Evolutionary conservation across 2,797 vertebrate species (phyloP).

Genomic region (Acipenser oxyrinchus): DNA sequence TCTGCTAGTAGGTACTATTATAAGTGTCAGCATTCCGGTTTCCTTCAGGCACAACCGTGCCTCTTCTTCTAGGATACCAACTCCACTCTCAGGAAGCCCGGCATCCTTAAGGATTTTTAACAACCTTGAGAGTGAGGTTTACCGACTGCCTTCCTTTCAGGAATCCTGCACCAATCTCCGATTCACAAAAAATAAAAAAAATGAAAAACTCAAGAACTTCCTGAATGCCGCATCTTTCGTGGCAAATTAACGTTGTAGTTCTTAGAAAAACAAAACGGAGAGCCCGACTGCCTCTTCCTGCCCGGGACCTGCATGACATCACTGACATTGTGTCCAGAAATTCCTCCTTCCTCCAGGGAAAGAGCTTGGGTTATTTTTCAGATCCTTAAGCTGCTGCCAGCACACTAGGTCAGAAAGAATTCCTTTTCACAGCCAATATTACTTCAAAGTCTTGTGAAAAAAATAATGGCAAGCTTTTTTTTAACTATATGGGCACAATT

Average conservation of each 20-base stretch:
- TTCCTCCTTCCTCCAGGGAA: slow-evolving; percentile 25
- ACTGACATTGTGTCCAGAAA: slow-evolving; percentile 50
- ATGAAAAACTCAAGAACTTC: slow-evolving; percentile 8
- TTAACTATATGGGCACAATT: no score
- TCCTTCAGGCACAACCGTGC: no score
- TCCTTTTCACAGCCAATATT: no score
- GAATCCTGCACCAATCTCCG: slow-evolving; percentile 11
- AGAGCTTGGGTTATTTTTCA: slow-evolving; percentile 17
- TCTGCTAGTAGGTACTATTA: no score
- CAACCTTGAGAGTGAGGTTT: neutral
- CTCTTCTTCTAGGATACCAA: neutral
- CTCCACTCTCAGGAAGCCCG: neutral
- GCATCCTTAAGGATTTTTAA: neutral
- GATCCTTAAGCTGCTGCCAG: slow-evolving; percentile 30
- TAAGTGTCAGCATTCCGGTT: no score
- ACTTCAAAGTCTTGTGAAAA: no score
- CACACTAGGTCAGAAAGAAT: no score
- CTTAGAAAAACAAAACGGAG: slow-evolving; percentile 27
- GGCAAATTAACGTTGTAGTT: slow-evolving; percentile 19
- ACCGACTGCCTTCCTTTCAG: slow-evolving; percentile 8
- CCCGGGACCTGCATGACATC: slow-evolving; percentile 46
- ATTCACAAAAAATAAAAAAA: no score
- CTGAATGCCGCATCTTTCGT: slow-evolving; percentile 23
- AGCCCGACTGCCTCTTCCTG: slow-evolving; percentile 27
- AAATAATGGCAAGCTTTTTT: no score